These are phyloP conservation scores for Astyanax mexicanus DNA, from an alignment of 2,797 vertebrate species.

Conservation along the genomic window DNA sequence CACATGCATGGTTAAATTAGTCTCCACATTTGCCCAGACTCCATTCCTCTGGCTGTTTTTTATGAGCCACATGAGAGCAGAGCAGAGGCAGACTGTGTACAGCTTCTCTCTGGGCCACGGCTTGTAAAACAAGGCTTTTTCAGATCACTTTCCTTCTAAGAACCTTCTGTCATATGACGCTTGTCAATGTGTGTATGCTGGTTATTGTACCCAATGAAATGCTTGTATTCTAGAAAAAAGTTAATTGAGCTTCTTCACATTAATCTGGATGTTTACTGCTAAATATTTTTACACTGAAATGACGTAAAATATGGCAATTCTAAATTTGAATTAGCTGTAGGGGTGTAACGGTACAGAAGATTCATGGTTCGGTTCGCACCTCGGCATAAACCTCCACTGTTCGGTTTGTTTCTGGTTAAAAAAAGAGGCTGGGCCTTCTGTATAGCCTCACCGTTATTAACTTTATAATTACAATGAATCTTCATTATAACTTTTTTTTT, in stretches of 20 bases:
- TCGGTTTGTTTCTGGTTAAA: too few relatives aligned
- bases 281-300: slow-evolving; percentile 71
- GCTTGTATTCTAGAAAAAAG: slow-evolving; percentile 67
- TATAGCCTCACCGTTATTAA: too few relatives aligned
- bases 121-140: slow-evolving; percentile 70
- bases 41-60: slow-evolving; percentile 68
- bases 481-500: too few relatives aligned
- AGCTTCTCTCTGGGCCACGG: slow-evolving; percentile 75
- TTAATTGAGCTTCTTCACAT: slow-evolving; percentile 80
- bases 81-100: slow-evolving; percentile 51
- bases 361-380: too few relatives aligned
- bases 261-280: slow-evolving; percentile 74
- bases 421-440: too few relatives aligned
- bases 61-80: slow-evolving; percentile 62
- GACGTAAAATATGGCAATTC: slow-evolving; percentile 70
- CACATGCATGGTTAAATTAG: slow-evolving; percentile 74
- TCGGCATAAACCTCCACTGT: too few relatives aligned
- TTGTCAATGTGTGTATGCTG: slow-evolving; percentile 70
- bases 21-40: slow-evolving; percentile 71
- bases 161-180: slow-evolving; percentile 76
- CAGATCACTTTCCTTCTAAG: slow-evolving; percentile 77
- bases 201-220: slow-evolving; percentile 64
- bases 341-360: too few relatives aligned
- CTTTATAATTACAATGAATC: too few relatives aligned
- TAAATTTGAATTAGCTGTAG: slow-evolving; percentile 82